Evolutionary conservation across 2,888 invertebrate genomes (phyloP), one percentile per base, ranked within the genome.

Genomic region (Subacronicta megacephala): DNA sequence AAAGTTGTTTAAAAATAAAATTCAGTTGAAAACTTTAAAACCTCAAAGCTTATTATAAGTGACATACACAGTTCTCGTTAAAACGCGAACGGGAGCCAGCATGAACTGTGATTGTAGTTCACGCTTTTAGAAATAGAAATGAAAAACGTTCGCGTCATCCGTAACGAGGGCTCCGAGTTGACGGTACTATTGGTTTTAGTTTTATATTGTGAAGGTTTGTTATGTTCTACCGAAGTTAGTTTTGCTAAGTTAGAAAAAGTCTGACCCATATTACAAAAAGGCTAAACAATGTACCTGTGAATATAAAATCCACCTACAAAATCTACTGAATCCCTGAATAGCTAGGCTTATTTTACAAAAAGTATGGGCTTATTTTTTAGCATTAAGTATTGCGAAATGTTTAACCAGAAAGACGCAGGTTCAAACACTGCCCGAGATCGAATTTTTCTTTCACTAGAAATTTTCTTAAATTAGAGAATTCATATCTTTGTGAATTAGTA

Each of bases 51-150:
- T 60, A 54, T 57, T 45, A 43, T 44, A 54, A 20, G 20, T 54
- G 52, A 50, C 44, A 56, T 16, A 36, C 15, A 42, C 59, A 53
- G 44, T 15, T 41, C 51, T 50, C 44, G 58, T 60, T 60, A 51
- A 55, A 69, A 37, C 40, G 55, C n/a, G 31, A 41, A 40, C 60
- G 31, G 49, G 63, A 35, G 47, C 42, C 37, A 44, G 49, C 64
- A 50, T 62, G 52, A 69, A 54, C 66, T 52, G 58, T 81, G 83
- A 82, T 83, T 83, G 81, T 80, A 80, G 78, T 81, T 77, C 75
- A 72, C 76, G 72, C 59, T 75, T 67, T 69, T 72, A 77, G 69
- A 79, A 83, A 83, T 80, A 49, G 29, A 66, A 66, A 36, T 79
- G 79, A 79, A 83, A 84, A 85, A 80, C 62, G 41, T 60, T 60